These are phyloP conservation scores for Xestia xanthographa DNA, from an alignment of 2,888 invertebrate genomes.

Conservation along the genomic window DNA sequence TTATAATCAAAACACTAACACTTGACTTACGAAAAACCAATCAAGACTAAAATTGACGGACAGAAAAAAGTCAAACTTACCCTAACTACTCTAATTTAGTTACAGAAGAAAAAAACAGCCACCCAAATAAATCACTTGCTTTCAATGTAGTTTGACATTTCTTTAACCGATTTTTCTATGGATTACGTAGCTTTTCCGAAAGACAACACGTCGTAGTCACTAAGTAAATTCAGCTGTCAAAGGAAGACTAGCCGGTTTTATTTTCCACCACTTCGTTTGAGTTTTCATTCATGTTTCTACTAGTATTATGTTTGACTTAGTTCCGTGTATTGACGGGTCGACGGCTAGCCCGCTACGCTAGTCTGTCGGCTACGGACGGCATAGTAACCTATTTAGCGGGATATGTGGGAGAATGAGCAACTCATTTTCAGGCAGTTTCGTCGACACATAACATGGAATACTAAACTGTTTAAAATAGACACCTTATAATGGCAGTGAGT, in stretches of 20 bases:
- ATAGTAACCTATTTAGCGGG: slow-evolving; percentile 48
- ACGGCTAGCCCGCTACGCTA: slow-evolving; percentile 36
- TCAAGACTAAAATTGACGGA: neutral
- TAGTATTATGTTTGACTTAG: slow-evolving; percentile 8
- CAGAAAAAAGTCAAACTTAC: neutral
- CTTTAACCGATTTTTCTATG: neutral
- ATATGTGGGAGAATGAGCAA: slow-evolving; percentile 28
- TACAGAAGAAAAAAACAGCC: neutral
- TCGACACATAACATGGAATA: neutral
- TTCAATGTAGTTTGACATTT: neutral
- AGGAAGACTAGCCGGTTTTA: neutral
- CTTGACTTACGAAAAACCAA: neutral
- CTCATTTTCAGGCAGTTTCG: slow-evolving; percentile 30
- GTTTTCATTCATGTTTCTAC: slow-evolving; percentile 19
- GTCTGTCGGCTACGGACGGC: slow-evolving; percentile 16
- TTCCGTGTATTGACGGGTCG: slow-evolving; percentile 42
- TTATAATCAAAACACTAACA: neutral
- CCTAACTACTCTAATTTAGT: neutral
- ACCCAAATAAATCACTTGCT: neutral
- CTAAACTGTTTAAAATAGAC: neutral
- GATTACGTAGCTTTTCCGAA: neutral
- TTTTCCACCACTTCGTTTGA: slow-evolving; percentile 15
- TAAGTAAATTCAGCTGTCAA: neutral
- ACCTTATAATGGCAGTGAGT: neutral
- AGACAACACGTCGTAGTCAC: neutral